Evolutionary conservation across 2,888 invertebrate species (phyloP), one percentile per base, ranked within the genome.

Genomic region (Meteorus colon): DNA sequence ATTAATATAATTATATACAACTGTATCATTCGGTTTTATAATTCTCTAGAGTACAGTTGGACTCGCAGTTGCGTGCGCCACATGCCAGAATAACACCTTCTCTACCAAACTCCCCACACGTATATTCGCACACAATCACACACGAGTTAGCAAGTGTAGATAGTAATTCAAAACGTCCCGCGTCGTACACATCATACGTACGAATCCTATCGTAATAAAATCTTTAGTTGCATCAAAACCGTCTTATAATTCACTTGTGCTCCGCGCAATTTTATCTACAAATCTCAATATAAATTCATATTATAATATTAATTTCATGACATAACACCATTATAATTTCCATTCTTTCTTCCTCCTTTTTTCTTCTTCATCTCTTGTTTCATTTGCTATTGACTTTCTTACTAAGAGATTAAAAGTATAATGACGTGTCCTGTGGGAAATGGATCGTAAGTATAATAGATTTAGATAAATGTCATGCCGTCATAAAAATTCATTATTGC

Each of bases 371-470:
- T 55, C 55, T 55, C 0, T 55, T 8, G 24, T 19, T 48, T n/a
- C 1, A 24, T 55, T 19, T 8, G 24, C 12, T 41, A 5, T 41
- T 41, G 0, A 41, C 34, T 34, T 34, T 34, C 8, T 34, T 34
- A 34, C 5, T 34, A 34, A 6, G 5, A 34, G 24, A 63, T n/a
- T n/a, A 24, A 27, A 8, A 19, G 59, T 45, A 73, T 37, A 60
- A 81, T 81, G 81, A 75, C 81, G 10, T 81, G 81, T 69, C 81
- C 81, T 8, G 67, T 77, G 34, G 81, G 75, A 74, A 79, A 81
- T 66, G 76, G 75, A 75, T 72, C 73, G 81, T 81, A 41, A 79
- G 79, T 79, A 62, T 71, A 70, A 60, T 60, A 6, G 12, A 12
- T 55, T 24, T 34, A 16, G 63, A 73, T 34, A 51, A n/a, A 41